Percentiles rank a stretch among this genome's conserved stretches.
Conservation (phyloP, 2,888 invertebrate genomes). For the Trisateles emortualis region DNA sequence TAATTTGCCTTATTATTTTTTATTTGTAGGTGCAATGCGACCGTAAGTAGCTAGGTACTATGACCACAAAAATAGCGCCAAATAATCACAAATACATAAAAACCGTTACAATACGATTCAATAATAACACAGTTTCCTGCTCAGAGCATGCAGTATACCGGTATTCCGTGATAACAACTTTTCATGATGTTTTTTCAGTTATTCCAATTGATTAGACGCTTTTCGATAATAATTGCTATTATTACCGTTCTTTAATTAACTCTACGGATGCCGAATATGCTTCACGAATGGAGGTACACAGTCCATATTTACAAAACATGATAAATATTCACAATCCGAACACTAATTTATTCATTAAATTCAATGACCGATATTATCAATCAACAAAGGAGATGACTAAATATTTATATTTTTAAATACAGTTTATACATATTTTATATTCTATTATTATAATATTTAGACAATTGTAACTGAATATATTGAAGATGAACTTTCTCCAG, state of each 20-base stretch:
- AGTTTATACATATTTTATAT: constrained; percentile 44
- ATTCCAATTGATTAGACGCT: constrained; percentile 40
- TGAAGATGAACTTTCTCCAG: constrained; percentile 68
- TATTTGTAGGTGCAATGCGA: too few relatives aligned
- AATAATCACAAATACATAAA: constrained; percentile 27
- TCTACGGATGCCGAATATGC: constrained; percentile 24
- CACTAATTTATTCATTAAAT: constrained; percentile 43
- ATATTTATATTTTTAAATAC: constrained; percentile 16
- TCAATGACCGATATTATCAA: constrained; percentile 41
- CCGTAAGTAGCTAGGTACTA: background rate
- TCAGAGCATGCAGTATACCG: constrained; percentile 29
- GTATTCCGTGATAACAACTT: constrained; percentile 46
- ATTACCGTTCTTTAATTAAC: constrained; percentile 39
- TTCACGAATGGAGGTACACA: background rate
- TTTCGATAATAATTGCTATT: constrained; percentile 42
- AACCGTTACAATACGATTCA: constrained; percentile 50
- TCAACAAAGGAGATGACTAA: constrained; percentile 28
- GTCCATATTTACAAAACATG: background rate
- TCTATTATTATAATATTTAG: constrained; percentile 38
- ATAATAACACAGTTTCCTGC: constrained; percentile 59
- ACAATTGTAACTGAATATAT: constrained; percentile 45
- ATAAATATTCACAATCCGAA: background rate
- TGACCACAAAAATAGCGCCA: constrained; percentile 7
- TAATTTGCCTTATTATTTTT: too few relatives aligned
- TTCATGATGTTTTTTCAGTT: constrained; percentile 44